A percentile compares a stretch with the other conserved stretches of the same genome.
Evolutionary conservation across 1,140 invertebrate species (phyloP).

Genomic region (Hyposmocoma kahamanoa): DNA sequence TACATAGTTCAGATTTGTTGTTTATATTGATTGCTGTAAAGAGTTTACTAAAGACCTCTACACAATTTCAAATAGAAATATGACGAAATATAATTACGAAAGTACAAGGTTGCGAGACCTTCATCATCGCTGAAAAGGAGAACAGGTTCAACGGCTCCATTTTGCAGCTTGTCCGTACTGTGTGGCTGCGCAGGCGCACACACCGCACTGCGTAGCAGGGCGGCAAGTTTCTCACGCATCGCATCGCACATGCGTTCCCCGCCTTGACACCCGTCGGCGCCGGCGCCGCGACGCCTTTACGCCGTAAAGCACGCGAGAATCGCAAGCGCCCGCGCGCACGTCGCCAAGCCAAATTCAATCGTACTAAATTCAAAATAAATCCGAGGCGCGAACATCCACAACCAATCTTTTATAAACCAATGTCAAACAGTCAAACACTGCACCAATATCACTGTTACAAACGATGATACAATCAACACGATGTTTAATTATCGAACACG

Average conservation of each 20-base stretch:
- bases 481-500: not conserved
- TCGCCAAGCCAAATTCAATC: slow-evolving; percentile 3
- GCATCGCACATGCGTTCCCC: slow-evolving; percentile 52
- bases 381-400: not conserved
- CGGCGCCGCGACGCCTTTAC: slow-evolving; percentile 33
- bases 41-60: no score
- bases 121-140: slow-evolving; percentile 45
- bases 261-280: slow-evolving; percentile 19
- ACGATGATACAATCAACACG: not conserved
- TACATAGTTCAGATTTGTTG: no score
- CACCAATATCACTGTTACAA: not conserved
- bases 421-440: not conserved
- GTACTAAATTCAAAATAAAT: not conserved
- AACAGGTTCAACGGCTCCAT: slow-evolving; percentile 39
- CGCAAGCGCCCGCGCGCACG: not conserved
- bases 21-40: no score
- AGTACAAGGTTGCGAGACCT: no score
- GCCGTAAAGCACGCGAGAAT: not conserved
- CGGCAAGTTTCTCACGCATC: slow-evolving; percentile 62
- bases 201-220: slow-evolving; percentile 48
- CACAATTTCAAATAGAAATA: no score
- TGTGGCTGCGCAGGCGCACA: slow-evolving; percentile 37
- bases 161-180: slow-evolving; percentile 43
- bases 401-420: not conserved
- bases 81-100: no score